These are phyloP conservation scores for Chrysolophus pictus DNA, from an alignment of 2,797 vertebrate genomes.

Conservation along the genomic window DNA sequence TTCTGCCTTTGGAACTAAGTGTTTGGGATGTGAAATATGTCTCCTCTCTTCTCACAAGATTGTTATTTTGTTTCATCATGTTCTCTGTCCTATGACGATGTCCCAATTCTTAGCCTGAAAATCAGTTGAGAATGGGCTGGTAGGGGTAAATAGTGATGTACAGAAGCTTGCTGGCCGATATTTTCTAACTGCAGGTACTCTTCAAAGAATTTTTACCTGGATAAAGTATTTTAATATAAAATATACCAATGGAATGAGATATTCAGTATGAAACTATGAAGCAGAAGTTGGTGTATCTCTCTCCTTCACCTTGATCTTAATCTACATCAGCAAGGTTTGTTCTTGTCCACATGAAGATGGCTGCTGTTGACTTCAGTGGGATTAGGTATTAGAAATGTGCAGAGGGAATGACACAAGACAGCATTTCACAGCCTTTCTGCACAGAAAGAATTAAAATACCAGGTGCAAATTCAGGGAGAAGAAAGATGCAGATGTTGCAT, in stretches of 20 bases:
- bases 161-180: neutral
- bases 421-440: neutral
- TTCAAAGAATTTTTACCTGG: neutral
- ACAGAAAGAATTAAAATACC: neutral
- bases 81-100: neutral
- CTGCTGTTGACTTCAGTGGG: neutral
- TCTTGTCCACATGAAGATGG: neutral
- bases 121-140: neutral
- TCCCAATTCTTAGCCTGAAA: neutral
- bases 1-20: neutral
- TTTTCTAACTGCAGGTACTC: neutral
- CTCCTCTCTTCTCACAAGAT: neutral
- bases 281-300: neutral
- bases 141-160: neutral
- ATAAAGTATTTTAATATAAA: neutral
- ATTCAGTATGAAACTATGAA: neutral
- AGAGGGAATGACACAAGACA: neutral
- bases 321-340: neutral
- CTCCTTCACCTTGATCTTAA: neutral
- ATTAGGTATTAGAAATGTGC: neutral
- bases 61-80: neutral
- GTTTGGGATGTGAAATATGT: neutral
- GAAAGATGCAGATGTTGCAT: slow-evolving; percentile 47
- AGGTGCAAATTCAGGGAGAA: slow-evolving; percentile 41
- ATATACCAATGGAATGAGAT: neutral